Conservation (phyloP, 2,113 vertebrate species). For the Ceuthmochares aereus region DNA sequence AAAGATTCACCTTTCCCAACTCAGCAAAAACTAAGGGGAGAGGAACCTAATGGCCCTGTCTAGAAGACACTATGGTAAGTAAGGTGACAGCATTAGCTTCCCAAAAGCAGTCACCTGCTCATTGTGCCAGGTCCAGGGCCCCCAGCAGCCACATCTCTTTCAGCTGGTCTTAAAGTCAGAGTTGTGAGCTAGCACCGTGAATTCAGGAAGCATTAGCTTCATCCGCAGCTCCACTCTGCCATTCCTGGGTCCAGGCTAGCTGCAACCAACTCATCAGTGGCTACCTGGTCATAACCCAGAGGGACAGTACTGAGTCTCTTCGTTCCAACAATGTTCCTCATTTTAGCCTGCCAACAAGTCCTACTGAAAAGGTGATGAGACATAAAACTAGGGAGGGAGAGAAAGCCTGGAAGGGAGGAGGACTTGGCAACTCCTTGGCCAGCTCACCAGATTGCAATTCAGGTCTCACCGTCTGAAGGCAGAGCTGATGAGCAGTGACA, state of each 20-base stretch:
- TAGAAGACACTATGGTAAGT: not conserved
- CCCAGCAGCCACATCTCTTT: not conserved
- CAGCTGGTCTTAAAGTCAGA: not conserved
- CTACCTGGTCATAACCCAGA: not conserved
- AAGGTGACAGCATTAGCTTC: not conserved
- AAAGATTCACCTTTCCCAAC: not conserved
- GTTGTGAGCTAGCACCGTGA: not conserved
- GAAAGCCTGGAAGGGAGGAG: not conserved
- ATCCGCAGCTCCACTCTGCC: not conserved
- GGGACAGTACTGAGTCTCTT: not conserved
- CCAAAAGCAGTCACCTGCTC: not conserved
- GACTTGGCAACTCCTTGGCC: not conserved
- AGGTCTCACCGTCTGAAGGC: not conserved
- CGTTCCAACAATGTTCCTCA: not conserved
- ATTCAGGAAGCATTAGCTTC: not conserved
- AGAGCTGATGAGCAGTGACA: not conserved
- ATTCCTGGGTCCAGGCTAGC: not conserved
- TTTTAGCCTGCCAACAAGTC: not conserved
- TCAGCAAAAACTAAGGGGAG: not conserved
- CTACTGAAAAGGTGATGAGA: not conserved
- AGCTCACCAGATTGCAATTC: not conserved
- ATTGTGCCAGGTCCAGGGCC: not conserved
- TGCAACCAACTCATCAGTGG: not conserved
- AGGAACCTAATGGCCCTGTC: not conserved
- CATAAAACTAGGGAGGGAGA: not conserved